Evolutionary conservation across 2,113 vertebrate species (phyloP).

Genomic region (Petaurus breviceps): DNA sequence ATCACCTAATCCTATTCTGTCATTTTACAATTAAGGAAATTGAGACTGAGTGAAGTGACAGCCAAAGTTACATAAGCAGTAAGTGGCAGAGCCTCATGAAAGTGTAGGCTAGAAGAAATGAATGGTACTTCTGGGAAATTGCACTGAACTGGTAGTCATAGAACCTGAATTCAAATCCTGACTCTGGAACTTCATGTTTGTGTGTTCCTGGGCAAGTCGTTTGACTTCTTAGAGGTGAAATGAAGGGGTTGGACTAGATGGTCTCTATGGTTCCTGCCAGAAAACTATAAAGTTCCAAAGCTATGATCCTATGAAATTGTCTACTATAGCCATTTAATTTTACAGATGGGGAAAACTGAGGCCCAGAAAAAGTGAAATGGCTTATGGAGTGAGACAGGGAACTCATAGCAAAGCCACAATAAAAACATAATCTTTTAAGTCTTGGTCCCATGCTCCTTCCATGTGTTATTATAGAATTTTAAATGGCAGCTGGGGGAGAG

Average conservation of each 20-base stretch:
- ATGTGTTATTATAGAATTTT: constrained; percentile 57
- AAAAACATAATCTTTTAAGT: not conserved
- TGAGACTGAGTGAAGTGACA: not conserved
- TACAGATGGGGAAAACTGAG: constrained; percentile 20
- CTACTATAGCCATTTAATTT: not conserved
- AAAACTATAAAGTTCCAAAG: not conserved
- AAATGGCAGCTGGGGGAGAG: constrained; percentile 40
- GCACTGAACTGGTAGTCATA: not conserved
- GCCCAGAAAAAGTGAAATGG: not conserved
- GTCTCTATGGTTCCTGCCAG: not conserved
- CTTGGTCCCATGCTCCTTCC: not conserved
- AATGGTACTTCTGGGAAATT: not conserved
- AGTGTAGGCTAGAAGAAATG: not conserved
- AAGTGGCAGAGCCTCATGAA: not conserved
- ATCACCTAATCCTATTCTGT: not conserved
- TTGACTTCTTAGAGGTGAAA: not conserved
- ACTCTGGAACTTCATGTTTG: not conserved
- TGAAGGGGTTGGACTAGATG: not conserved
- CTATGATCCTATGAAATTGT: not conserved
- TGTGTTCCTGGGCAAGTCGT: not conserved
- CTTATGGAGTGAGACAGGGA: not conserved
- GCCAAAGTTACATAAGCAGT: not conserved
- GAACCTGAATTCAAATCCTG: not conserved
- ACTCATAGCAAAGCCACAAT: not conserved
- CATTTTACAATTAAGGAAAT: constrained; percentile 4